phyloP scores from a whole-genome alignment of 1,140 invertebrate species.

The Leptinotarsa texana region DNA sequence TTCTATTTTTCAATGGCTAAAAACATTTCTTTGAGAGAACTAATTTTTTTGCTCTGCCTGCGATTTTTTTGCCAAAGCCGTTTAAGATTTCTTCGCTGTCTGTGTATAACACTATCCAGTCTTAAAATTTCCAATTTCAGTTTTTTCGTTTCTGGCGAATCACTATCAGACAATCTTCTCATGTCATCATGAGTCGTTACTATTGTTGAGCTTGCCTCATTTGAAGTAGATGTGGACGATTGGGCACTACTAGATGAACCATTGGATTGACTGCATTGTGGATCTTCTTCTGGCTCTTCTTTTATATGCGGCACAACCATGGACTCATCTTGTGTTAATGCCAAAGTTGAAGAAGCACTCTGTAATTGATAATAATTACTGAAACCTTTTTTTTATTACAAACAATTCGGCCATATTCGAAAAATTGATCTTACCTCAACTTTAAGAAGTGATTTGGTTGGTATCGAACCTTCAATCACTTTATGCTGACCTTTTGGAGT shows the following conservation, averaged over 20 bases:
- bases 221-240: not conserved
- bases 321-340: constrained; percentile 9
- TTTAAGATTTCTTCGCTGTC: not conserved
- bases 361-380: not conserved
- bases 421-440: not conserved
- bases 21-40: too few species aligned
- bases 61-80: too few species aligned
- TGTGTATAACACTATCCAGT: not conserved
- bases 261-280: not conserved
- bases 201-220: not conserved
- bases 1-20: too few species aligned
- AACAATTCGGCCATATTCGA: not conserved
- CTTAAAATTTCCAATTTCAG: constrained; percentile 4
- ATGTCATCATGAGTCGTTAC: not conserved
- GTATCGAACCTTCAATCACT: constrained; percentile 7
- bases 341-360: not conserved
- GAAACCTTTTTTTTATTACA: not conserved
- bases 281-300: not conserved
- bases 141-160: constrained; percentile 7
- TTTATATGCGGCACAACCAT: not conserved
- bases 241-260: not conserved
- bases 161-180: constrained; percentile 7
- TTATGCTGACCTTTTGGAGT: constrained; percentile 1
- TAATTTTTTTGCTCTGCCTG: too few species aligned
- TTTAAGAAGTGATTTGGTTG: not conserved